phyloP scores from a whole-genome alignment of 2,113 vertebrate species.

The Prietella phreatophila region DNA sequence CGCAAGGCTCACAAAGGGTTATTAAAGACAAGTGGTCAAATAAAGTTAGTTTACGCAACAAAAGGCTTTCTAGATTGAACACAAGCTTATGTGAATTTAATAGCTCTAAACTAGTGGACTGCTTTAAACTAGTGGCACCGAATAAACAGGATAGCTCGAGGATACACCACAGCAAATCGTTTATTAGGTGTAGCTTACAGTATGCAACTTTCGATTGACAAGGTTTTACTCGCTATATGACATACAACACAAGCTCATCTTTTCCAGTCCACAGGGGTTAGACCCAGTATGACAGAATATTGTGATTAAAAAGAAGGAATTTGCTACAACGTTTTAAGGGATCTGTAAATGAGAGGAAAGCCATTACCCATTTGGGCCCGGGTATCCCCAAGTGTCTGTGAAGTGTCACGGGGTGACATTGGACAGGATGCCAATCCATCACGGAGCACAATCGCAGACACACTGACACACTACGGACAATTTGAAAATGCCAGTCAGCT shows the following conservation, averaged over 20 bases:
- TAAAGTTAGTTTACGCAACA: constrained; percentile 27
- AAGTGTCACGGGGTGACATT: background rate
- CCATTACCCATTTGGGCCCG: background rate
- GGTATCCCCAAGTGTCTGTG: background rate
- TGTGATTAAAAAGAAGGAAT: background rate
- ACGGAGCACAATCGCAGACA: no score
- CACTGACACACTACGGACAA: no score
- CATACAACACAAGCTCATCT: background rate
- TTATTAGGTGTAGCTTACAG: background rate
- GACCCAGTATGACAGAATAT: background rate
- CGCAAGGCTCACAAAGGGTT: constrained; percentile 20
- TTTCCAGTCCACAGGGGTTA: background rate
- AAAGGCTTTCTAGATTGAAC: background rate
- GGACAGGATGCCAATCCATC: no score
- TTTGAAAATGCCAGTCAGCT: no score
- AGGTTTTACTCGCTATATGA: background rate
- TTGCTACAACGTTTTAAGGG: background rate
- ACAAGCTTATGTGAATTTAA: constrained; percentile 20
- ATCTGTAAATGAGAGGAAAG: background rate
- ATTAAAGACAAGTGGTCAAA: constrained; percentile 34
- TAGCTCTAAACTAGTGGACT: background rate
- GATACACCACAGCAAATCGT: background rate
- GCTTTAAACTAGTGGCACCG: background rate
- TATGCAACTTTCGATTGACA: background rate
- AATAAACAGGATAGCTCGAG: background rate